phyloP scores from a whole-genome alignment of 2,888 invertebrate species.

The Masnerella sp. region DNA sequence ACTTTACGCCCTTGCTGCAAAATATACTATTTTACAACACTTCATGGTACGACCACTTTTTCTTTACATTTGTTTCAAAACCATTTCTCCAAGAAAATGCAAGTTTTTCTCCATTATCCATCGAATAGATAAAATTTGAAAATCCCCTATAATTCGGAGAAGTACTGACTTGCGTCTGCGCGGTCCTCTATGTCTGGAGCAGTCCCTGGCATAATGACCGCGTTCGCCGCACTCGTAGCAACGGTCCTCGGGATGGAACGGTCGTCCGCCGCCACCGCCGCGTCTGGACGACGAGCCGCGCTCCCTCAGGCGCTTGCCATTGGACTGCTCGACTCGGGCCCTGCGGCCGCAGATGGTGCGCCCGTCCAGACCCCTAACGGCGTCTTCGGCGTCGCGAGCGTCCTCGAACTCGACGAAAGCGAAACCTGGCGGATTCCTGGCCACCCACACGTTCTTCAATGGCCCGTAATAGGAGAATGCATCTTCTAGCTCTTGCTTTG shows the following conservation, averaged over 20 bases:
- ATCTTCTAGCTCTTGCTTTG: conserved; percentile 95
- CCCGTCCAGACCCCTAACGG: conserved; percentile 87
- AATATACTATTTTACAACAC: too few species aligned
- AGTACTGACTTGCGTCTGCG: conserved; percentile 75
- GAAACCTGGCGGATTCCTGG: conserved; percentile 96
- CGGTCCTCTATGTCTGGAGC: conserved; percentile 82
- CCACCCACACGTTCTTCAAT: conserved; percentile 97
- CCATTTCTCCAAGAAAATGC: too few species aligned
- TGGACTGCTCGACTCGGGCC: conserved; percentile 94
- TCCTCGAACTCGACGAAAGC: conserved; percentile 97
- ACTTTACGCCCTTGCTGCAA: too few species aligned
- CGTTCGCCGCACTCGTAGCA: conserved; percentile 97
- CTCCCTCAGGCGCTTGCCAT: conserved; percentile 84
- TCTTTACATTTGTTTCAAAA: too few species aligned
- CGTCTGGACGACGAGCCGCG: conserved; percentile 81
- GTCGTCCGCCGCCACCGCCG: conserved; percentile 79
- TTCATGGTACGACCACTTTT: too few species aligned
- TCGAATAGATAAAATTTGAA: too few species aligned
- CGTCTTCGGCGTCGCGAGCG: conserved; percentile 94
- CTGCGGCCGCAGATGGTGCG: conserved; percentile 92
- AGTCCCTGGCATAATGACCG: conserved; percentile 96
- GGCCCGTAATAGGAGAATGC: conserved; percentile 96
- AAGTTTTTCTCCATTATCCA: too few species aligned
- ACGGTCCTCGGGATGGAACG: conserved; percentile 93
- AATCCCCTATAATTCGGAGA: too few species aligned